Conservation (phyloP, 2,888 invertebrate genomes). For the Phrixothrix hirtus region DNA sequence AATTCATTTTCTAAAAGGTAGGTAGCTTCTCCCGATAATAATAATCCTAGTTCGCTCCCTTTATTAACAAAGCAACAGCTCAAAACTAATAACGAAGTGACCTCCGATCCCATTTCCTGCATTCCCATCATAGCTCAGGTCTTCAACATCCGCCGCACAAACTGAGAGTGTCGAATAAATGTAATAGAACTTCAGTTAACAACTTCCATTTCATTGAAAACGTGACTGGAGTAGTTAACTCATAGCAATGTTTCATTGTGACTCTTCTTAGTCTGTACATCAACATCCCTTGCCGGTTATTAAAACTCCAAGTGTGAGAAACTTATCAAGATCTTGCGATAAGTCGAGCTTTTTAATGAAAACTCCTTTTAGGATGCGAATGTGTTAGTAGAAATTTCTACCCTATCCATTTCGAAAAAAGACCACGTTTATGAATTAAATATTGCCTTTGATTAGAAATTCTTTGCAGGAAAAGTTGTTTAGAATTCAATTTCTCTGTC, state of each 20-base stretch:
- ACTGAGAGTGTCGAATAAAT: constrained; percentile 50
- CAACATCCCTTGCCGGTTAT: constrained; percentile 8
- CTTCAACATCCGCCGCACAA: constrained; percentile 14
- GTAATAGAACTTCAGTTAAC: constrained; percentile 54
- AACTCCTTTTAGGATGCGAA: constrained; percentile 4
- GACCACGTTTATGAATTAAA: too few relatives aligned
- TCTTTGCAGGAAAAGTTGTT: too few relatives aligned
- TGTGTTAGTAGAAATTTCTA: too few relatives aligned
- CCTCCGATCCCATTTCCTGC: constrained; percentile 3
- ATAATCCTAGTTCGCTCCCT: too few relatives aligned
- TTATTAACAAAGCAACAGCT: constrained; percentile 17
- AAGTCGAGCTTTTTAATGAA: constrained; percentile 12
- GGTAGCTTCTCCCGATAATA: too few relatives aligned
- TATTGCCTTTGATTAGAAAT: too few relatives aligned
- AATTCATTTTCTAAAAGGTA: not conserved
- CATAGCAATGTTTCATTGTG: constrained; percentile 24
- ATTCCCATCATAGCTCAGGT: constrained; percentile 13
- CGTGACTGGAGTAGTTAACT: constrained; percentile 42
- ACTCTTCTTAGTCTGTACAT: constrained; percentile 6
- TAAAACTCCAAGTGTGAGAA: constrained; percentile 21
- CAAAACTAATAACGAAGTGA: constrained; percentile 16
- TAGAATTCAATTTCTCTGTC: too few relatives aligned
- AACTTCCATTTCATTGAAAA: constrained; percentile 54
- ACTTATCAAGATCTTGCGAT: constrained; percentile 16
- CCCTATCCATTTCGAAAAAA: too few relatives aligned